These are phyloP conservation scores for Stegostoma tigrinum DNA, from an alignment of 2,113 vertebrate species.

Conservation along the genomic window DNA sequence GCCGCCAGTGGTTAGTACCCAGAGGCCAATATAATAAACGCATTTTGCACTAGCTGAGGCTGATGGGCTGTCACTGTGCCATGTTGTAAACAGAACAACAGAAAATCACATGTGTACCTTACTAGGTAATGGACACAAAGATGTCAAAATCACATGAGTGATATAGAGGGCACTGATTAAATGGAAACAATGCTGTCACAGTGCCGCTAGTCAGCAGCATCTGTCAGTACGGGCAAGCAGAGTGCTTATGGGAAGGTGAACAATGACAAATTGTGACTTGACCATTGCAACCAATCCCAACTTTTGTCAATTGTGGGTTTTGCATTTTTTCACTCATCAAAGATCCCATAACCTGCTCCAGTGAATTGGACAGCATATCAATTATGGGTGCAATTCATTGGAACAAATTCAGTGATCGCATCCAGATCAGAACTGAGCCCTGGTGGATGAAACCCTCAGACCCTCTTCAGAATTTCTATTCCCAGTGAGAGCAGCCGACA, in stretches of 20 bases:
- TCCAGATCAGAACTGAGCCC: conserved; percentile 16
- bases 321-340: conserved; percentile 31
- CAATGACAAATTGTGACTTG: neutral
- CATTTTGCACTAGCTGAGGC: neutral
- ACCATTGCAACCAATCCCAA: conserved; percentile 5
- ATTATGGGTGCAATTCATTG: conserved; percentile 35
- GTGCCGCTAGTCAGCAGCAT: neutral
- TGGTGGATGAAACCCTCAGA: neutral
- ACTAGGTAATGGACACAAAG: neutral
- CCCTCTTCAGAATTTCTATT: conserved; percentile 23
- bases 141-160: neutral
- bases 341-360: conserved; percentile 35
- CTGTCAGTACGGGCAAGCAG: neutral
- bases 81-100: neutral
- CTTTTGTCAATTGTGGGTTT: neutral
- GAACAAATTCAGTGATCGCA: conserved; percentile 20
- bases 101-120: neutral
- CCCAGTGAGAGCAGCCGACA: neutral
- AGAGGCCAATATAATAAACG: too few species aligned
- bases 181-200: neutral
- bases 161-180: neutral
- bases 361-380: conserved; percentile 33
- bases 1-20: too few species aligned
- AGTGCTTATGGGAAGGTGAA: neutral
- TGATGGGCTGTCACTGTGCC: neutral